Percentiles rank a stretch among this genome's conserved stretches.
Evolutionary conservation across 2,888 invertebrate species (phyloP).

Genomic region (Meandrusa payeni): DNA sequence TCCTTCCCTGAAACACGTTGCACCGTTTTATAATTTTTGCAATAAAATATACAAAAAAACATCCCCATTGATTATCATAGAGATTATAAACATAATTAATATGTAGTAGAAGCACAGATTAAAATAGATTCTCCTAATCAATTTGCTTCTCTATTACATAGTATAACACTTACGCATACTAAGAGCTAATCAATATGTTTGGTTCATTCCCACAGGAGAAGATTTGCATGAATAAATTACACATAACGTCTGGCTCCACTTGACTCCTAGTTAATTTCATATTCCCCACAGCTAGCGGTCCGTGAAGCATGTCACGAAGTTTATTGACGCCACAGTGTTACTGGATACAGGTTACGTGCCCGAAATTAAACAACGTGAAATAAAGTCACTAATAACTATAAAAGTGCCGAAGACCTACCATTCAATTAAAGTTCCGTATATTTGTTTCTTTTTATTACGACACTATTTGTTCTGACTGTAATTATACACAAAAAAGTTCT

Average conservation of each 20-base stretch:
- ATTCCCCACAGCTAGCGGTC: slow-evolving; percentile 37
- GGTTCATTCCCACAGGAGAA: slow-evolving; percentile 38
- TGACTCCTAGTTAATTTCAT: slow-evolving; percentile 46
- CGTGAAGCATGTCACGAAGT: slow-evolving; percentile 31
- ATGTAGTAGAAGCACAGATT: not conserved
- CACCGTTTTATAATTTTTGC: too few species aligned
- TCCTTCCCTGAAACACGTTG: too few species aligned
- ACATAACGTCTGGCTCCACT: slow-evolving; percentile 39
- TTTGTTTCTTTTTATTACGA: too few species aligned
- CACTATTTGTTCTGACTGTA: too few species aligned
- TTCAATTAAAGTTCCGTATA: not conserved
- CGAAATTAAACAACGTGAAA: slow-evolving; percentile 31
- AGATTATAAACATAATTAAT: too few species aligned
- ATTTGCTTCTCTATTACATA: not conserved
- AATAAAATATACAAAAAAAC: too few species aligned
- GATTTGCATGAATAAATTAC: slow-evolving; percentile 45
- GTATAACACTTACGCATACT: not conserved
- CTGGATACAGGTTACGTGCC: slow-evolving; percentile 34
- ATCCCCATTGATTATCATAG: too few species aligned
- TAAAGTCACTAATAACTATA: slow-evolving; percentile 2
- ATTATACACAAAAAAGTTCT: too few species aligned
- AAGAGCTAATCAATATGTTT: slow-evolving; percentile 23
- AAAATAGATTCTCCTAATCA: slow-evolving; percentile 1
- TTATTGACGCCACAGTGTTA: slow-evolving; percentile 27
- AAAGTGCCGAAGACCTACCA: not conserved